A percentile compares a stretch with the other conserved stretches of the same genome.
phyloP scores from a whole-genome alignment of 2,113 vertebrate genomes.

The Scalopus aquaticus region DNA sequence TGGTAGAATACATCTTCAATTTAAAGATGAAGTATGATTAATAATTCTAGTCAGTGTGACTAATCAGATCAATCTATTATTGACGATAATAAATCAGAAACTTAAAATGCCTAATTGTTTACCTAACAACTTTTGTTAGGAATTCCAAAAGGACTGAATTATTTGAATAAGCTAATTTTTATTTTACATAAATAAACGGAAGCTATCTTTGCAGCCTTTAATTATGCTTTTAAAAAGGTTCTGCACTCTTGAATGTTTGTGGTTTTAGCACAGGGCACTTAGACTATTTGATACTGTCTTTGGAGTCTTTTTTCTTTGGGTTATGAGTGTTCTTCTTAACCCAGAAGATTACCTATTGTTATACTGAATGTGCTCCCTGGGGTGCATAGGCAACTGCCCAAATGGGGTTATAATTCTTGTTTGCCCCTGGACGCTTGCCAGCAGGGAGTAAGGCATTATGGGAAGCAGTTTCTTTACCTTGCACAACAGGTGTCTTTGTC shows the following conservation, averaged over 20 bases:
- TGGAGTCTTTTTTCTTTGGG: not conserved
- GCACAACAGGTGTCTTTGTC: slow-evolving; percentile 84
- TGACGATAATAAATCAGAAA: not conserved
- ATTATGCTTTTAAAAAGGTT: slow-evolving; percentile 29
- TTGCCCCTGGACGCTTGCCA: slow-evolving; percentile 77
- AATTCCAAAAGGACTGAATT: slow-evolving; percentile 26
- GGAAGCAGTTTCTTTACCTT: slow-evolving; percentile 77
- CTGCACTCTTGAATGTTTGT: not conserved
- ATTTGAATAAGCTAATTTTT: not conserved
- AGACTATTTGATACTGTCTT: not conserved
- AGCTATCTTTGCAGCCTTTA: slow-evolving; percentile 23
- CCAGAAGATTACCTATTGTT: slow-evolving; percentile 58
- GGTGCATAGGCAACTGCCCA: not conserved
- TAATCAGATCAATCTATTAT: slow-evolving; percentile 28
- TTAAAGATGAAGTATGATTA: not conserved
- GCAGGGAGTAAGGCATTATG: slow-evolving; percentile 69
- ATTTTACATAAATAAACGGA: not conserved
- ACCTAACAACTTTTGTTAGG: not conserved
- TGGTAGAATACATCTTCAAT: not conserved
- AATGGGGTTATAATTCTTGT: slow-evolving; percentile 14
- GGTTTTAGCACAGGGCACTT: not conserved
- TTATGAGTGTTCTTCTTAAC: slow-evolving; percentile 53
- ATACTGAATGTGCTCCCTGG: not conserved
- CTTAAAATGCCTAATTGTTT: slow-evolving; percentile 35
- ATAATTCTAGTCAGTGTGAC: not conserved